Evolutionary conservation across 2,888 invertebrate genomes (phyloP).

Genomic region (Busseola fusca): DNA sequence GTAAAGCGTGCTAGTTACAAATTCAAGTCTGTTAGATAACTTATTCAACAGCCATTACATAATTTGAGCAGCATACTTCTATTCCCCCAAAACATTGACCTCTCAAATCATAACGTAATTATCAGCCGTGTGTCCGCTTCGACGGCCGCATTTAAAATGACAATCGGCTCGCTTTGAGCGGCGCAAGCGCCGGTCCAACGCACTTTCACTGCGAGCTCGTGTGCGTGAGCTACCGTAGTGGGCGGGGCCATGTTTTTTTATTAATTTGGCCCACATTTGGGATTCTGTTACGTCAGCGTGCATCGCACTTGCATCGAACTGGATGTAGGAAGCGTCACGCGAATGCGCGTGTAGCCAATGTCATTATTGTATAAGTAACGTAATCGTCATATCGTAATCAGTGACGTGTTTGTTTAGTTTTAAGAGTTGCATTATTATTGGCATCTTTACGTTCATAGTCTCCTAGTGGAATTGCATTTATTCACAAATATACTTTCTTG

Average conservation of each 20-base stretch:
- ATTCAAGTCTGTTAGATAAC: constrained; percentile 38
- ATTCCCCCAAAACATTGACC: constrained; percentile 62
- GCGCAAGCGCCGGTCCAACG: constrained; percentile 64
- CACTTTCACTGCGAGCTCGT: constrained; percentile 81
- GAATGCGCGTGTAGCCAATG: constrained; percentile 71
- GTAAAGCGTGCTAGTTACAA: background rate
- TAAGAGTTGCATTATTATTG: constrained; percentile 18
- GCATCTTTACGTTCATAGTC: constrained; percentile 24
- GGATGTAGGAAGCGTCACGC: constrained; percentile 73
- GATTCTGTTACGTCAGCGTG: constrained; percentile 81
- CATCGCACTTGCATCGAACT: constrained; percentile 71
- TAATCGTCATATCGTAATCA: no score
- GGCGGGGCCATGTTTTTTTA: constrained; percentile 78
- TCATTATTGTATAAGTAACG: constrained; percentile 66
- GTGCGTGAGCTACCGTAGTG: constrained; percentile 65
- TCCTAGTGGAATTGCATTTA: constrained; percentile 28
- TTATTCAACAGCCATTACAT: constrained; percentile 41
- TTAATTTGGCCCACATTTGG: constrained; percentile 85
- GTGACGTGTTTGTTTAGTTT: constrained; percentile 46
- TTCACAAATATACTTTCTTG: constrained; percentile 3
- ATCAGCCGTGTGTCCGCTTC: constrained; percentile 63
- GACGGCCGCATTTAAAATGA: constrained; percentile 70
- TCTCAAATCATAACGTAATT: constrained; percentile 57
- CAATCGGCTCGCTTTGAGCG: constrained; percentile 58
- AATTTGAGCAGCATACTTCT: constrained; percentile 50